These are phyloP conservation scores for Asbolus verrucosus DNA, from an alignment of 1,140 invertebrate genomes.

Conservation along the genomic window DNA sequence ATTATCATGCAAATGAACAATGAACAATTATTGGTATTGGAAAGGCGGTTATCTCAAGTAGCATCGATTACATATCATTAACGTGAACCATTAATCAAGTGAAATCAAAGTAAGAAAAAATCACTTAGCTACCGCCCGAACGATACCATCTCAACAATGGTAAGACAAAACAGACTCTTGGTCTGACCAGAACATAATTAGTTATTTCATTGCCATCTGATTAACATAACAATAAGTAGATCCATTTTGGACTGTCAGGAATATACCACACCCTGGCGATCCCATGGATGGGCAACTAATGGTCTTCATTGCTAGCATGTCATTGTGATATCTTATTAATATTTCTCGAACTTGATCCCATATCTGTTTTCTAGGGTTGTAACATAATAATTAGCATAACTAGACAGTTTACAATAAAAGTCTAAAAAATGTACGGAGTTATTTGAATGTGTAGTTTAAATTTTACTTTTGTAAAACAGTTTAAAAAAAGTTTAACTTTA, in stretches of 20 bases:
- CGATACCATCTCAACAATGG: constrained; percentile 46
- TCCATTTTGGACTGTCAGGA: constrained; percentile 47
- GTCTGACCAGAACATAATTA: constrained; percentile 44
- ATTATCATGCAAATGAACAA: constrained; percentile 35
- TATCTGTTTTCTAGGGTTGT: background rate
- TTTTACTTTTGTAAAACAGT: too few relatives aligned
- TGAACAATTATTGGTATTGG: constrained; percentile 36
- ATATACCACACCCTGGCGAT: constrained; percentile 40
- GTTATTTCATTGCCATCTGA: constrained; percentile 49
- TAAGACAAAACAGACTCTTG: constrained; percentile 45
- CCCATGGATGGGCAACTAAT: constrained; percentile 7
- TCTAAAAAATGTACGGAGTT: too few relatives aligned
- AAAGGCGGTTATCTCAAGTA: constrained; percentile 34
- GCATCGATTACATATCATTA: constrained; percentile 43
- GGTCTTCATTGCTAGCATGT: constrained; percentile 9
- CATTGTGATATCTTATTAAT: constrained; percentile 12
- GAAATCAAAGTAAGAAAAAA: constrained; percentile 43
- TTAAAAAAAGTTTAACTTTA: too few relatives aligned
- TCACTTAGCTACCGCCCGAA: constrained; percentile 39
- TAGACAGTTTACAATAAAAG: too few relatives aligned
- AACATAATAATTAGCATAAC: too few relatives aligned
- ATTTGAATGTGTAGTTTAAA: too few relatives aligned
- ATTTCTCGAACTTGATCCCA: constrained; percentile 1
- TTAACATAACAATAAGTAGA: constrained; percentile 50
- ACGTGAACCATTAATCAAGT: constrained; percentile 42